Evolutionary conservation across 2,797 vertebrate species (phyloP).

Genomic region (Botia kubotai): DNA sequence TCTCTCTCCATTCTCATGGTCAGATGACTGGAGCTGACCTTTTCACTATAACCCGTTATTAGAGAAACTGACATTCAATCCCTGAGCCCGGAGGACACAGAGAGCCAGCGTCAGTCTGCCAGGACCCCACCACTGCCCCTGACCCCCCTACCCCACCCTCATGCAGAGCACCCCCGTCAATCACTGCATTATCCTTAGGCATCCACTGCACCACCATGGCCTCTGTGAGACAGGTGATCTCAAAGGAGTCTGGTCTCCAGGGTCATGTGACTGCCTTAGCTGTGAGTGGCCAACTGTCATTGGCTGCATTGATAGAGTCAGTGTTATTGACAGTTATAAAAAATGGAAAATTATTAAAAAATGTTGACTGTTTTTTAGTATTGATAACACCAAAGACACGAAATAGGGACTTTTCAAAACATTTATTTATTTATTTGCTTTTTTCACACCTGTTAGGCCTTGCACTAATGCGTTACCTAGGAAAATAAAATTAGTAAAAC

Average conservation of each 20-base stretch:
- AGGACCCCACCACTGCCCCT: slow-evolving; percentile 51
- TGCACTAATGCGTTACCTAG: background rate
- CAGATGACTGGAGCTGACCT: slow-evolving; percentile 78
- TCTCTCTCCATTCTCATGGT: slow-evolving; percentile 61
- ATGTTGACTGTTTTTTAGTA: background rate
- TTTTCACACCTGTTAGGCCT: no score
- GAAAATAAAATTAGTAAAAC: background rate
- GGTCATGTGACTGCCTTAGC: slow-evolving; percentile 33
- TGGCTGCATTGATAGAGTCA: background rate
- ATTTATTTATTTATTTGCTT: background rate
- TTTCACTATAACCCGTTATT: slow-evolving; percentile 82
- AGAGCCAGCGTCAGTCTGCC: slow-evolving; percentile 56
- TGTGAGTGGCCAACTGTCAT: slow-evolving; percentile 14
- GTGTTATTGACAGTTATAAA: background rate
- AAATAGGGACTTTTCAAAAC: background rate
- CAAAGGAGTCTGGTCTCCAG: slow-evolving; percentile 11
- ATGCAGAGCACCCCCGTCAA: slow-evolving; percentile 55
- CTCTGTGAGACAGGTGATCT: slow-evolving; percentile 30
- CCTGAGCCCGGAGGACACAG: slow-evolving; percentile 74
- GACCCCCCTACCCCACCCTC: slow-evolving; percentile 47
- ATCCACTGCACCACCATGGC: slow-evolving; percentile 20
- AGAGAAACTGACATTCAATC: slow-evolving; percentile 85
- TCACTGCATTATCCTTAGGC: slow-evolving; percentile 51
- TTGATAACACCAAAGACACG: background rate
- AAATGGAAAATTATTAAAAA: no score